Evolutionary conservation across 2,888 invertebrate species (phyloP), one percentile per base, ranked within the genome.

Genomic region (Crocallis elinguaria): DNA sequence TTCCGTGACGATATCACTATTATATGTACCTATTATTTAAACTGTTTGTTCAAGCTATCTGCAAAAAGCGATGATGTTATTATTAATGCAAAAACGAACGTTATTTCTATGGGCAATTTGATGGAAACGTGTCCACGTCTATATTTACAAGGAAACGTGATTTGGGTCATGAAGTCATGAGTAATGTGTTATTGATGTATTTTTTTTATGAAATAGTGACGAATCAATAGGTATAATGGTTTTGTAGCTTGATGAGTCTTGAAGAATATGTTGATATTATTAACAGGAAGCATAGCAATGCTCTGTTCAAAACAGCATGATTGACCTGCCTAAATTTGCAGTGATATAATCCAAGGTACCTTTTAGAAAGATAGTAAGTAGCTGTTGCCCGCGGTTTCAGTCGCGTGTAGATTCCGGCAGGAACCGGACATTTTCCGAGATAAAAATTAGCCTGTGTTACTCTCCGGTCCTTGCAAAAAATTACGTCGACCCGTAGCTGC

Each of bases 121-220:
- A 43, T 19, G 48, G 14, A 21, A 17, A 36, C 13, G 51, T 55
- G 41, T 48, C 42, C 32, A 60, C 57, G 52, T 55, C 11, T 46
- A 50, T 36, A 48, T 44, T 52, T 57, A 50, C 49, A 50, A 33
- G 48, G 42, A 57, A 57, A 49, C 38, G 29, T 27, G 21, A 43
- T 42, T 50, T 56, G 3, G 46, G 38, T 46, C 35, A 49, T 32
- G 14, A n/a, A n/a, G n/a, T n/a, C 33, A 19, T 57, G 62, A 62
- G 52, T 62, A 60, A 62, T 57, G 33, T 62, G 52, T 57, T 62
- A 55, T 57, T 53, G 44, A 49, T 57, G 33, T 37, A 39, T 55
- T 57, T 61, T 58, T 59, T 61, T 58, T 59, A 52, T 50, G 36
- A 54, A 55, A 62, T 45, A 46, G 39, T 55, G 51, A 62, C 54